Conservation (phyloP, 2,888 invertebrate species). For the Xiphydria camelus region DNA sequence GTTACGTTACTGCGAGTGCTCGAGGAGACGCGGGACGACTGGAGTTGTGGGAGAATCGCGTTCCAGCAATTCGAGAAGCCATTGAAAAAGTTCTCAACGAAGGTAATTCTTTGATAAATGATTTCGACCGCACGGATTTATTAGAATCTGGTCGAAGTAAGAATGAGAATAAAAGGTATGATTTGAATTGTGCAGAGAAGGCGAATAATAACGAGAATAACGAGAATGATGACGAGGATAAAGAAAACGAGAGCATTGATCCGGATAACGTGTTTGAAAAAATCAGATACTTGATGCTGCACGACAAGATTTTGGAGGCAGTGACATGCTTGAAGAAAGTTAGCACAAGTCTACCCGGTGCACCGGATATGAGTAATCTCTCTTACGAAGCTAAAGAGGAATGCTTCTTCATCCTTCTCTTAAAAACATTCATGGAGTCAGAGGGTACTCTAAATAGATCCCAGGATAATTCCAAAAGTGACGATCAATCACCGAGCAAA, state of each 20-base stretch:
- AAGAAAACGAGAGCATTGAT: slow-evolving; percentile 26
- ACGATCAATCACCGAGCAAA: slow-evolving; percentile 39
- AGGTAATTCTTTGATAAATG: slow-evolving; percentile 15
- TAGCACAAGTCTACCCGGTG: slow-evolving; percentile 24
- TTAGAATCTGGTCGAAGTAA: background rate
- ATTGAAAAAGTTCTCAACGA: slow-evolving; percentile 32
- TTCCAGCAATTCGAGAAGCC: slow-evolving; percentile 40
- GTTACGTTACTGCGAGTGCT: slow-evolving; percentile 34
- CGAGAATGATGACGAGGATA: slow-evolving; percentile 19
- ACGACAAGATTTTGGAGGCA: slow-evolving; percentile 39
- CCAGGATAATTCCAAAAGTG: slow-evolving; percentile 18
- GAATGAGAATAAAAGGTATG: slow-evolving; percentile 22
- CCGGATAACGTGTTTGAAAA: slow-evolving; percentile 39
- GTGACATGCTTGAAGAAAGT: slow-evolving; percentile 33
- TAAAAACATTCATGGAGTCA: slow-evolving; percentile 50
- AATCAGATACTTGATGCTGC: slow-evolving; percentile 45
- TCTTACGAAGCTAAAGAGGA: slow-evolving; percentile 32
- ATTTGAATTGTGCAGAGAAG: background rate
- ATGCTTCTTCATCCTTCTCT: slow-evolving; percentile 37
- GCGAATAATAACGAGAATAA: background rate
- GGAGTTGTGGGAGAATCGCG: slow-evolving; percentile 42
- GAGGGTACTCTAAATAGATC: no score
- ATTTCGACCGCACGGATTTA: no score
- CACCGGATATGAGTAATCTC: slow-evolving; percentile 29
- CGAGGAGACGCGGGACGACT: slow-evolving; percentile 44